Percentiles rank a stretch among this genome's conserved stretches.
Conservation (phyloP, 2,113 vertebrate genomes). For the Burhinus bistriatus region DNA sequence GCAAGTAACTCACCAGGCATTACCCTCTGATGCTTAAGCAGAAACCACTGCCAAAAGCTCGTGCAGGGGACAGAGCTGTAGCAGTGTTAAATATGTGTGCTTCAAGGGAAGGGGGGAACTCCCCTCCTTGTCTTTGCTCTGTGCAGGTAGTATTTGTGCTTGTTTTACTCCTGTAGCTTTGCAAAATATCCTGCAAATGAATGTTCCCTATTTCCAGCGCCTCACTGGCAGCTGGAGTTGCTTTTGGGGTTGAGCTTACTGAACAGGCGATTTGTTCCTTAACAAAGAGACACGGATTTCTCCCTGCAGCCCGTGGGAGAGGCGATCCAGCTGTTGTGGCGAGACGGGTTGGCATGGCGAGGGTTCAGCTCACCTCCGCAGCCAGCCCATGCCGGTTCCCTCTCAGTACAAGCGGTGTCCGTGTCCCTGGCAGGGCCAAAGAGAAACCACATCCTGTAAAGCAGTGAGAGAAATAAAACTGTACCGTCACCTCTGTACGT, state of each 20-base stretch:
- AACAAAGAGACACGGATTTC: accelerated
- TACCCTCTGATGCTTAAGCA: neutral
- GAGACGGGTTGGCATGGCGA: neutral
- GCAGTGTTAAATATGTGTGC: neutral
- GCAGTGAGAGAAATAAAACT: accelerated
- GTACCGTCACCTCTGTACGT: accelerated
- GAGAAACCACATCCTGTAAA: accelerated
- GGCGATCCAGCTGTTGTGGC: accelerated
- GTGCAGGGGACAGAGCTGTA: neutral
- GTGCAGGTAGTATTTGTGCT: neutral
- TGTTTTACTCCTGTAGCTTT: neutral
- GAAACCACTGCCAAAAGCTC: neutral
- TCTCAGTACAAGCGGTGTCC: accelerated
- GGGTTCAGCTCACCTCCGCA: accelerated
- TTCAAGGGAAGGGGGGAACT: neutral
- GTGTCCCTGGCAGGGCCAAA: accelerated
- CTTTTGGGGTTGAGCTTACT: neutral
- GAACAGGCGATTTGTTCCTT: accelerated
- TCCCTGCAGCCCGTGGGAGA: neutral
- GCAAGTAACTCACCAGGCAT: too few relatives aligned
- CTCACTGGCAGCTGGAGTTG: neutral
- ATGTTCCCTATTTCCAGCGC: neutral
- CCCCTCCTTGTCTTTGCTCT: neutral
- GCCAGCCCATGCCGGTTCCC: accelerated
- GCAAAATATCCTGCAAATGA: neutral